These are phyloP conservation scores for Pammene fasciana DNA, from an alignment of 2,888 invertebrate species.

Conservation along the genomic window DNA sequence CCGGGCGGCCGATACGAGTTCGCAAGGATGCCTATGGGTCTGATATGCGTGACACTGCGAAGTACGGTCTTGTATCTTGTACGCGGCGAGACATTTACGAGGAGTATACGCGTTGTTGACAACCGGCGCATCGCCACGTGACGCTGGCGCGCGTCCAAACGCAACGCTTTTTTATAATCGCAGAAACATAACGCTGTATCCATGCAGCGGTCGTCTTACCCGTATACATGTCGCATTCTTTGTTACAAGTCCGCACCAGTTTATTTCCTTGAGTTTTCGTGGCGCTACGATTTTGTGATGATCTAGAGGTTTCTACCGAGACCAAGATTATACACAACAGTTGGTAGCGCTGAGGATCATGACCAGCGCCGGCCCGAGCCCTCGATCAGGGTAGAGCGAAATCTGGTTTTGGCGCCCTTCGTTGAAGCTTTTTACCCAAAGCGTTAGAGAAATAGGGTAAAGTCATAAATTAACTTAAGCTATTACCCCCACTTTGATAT, in stretches of 20 bases:
- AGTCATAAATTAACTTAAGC: too few relatives aligned
- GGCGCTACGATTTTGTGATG: background rate
- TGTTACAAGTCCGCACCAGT: constrained; percentile 20
- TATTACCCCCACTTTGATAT: too few relatives aligned
- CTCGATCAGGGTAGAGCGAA: too few relatives aligned
- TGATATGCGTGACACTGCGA: constrained; percentile 27
- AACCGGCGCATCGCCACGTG: constrained; percentile 39
- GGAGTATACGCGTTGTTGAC: constrained; percentile 33
- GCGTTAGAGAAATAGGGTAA: too few relatives aligned
- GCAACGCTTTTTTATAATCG: constrained; percentile 41
- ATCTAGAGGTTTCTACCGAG: background rate
- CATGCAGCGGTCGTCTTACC: constrained; percentile 57
- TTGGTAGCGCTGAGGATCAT: background rate
- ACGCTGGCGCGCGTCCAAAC: constrained; percentile 46
- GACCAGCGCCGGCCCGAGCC: too few relatives aligned
- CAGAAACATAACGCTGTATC: constrained; percentile 49
- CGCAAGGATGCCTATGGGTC: constrained; percentile 7
- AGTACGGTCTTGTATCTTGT: constrained; percentile 12
- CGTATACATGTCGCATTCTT: constrained; percentile 39
- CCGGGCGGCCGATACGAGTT: constrained; percentile 6
- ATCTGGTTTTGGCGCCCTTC: too few relatives aligned
- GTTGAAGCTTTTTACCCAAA: too few relatives aligned
- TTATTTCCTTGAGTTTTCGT: constrained; percentile 10
- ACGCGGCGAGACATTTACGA: constrained; percentile 30
- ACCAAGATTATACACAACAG: constrained; percentile 2